Conservation (phyloP, 2,113 vertebrate species). For the Silurus glanis region DNA sequence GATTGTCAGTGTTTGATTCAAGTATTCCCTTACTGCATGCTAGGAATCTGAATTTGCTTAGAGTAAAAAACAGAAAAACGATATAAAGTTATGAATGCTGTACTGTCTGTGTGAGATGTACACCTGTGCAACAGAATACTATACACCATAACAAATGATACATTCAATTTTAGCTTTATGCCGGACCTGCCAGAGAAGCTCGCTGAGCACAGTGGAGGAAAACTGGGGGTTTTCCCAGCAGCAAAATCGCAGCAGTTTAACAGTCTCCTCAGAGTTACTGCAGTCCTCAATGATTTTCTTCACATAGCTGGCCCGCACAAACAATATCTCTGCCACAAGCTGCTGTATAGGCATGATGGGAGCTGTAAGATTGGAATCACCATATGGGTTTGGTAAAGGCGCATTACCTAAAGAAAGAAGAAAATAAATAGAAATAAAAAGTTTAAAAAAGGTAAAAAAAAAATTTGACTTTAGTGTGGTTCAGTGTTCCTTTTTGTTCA, state of each 20-base stretch:
- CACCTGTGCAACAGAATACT: neutral
- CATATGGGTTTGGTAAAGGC: slow-evolving; percentile 91
- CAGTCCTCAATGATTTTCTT: slow-evolving; percentile 99
- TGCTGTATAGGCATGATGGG: slow-evolving; percentile 97
- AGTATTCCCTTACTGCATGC: neutral
- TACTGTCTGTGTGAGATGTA: neutral
- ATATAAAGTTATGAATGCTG: neutral
- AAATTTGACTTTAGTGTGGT: no score
- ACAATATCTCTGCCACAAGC: slow-evolving; percentile 93
- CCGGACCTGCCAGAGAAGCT: slow-evolving; percentile 98
- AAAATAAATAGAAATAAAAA: neutral
- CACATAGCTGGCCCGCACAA: slow-evolving; percentile 96
- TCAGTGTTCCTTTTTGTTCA: no score
- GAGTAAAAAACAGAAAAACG: neutral
- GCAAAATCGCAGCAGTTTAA: slow-evolving; percentile 96
- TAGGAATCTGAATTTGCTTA: neutral
- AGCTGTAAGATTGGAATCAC: slow-evolving; percentile 89
- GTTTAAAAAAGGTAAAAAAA: no score
- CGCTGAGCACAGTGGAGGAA: slow-evolving; percentile 96
- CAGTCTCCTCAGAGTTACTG: slow-evolving; percentile 97
- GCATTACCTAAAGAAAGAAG: slow-evolving; percentile 83
- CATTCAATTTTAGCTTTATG: neutral
- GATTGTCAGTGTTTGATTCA: neutral
- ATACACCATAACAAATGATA: neutral
- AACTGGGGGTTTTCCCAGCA: slow-evolving; percentile 99